phyloP scores from a whole-genome alignment of 2,797 vertebrate species.

The Pogoniulus pusillus region DNA sequence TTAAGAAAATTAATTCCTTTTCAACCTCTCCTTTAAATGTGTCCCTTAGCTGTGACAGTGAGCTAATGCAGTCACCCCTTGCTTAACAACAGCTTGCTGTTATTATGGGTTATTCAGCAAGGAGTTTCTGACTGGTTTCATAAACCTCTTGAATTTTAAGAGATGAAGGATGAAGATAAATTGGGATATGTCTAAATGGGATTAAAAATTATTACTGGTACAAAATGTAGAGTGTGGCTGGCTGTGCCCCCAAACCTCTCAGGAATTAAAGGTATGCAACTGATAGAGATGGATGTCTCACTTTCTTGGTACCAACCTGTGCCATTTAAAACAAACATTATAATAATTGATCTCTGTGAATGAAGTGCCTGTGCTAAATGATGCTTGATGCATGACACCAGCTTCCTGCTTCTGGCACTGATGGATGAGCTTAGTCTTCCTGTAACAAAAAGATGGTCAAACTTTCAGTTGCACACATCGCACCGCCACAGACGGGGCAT shows the following conservation, averaged over 20 bases:
- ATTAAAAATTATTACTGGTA: slow-evolving; percentile 72
- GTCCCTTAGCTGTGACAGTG: background rate
- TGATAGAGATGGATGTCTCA: slow-evolving; percentile 71
- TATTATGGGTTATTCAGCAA: slow-evolving; percentile 47
- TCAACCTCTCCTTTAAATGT: background rate
- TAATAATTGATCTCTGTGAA: slow-evolving; percentile 72
- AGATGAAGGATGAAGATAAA: slow-evolving; percentile 63
- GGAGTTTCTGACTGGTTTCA: slow-evolving; percentile 42
- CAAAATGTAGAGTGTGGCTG: slow-evolving; percentile 43
- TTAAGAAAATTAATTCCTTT: background rate
- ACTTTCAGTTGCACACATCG: slow-evolving; percentile 33
- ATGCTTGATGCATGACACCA: slow-evolving; percentile 28
- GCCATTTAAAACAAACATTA: slow-evolving; percentile 71
- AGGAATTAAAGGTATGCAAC: slow-evolving; percentile 62
- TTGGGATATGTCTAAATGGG: slow-evolving; percentile 64
- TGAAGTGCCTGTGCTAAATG: slow-evolving; percentile 64
- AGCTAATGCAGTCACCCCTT: background rate
- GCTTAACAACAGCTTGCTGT: slow-evolving; percentile 22
- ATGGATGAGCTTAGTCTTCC: slow-evolving; percentile 47
- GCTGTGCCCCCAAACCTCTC: slow-evolving; percentile 29
- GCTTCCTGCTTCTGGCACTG: slow-evolving; percentile 58
- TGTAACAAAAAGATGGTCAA: slow-evolving; percentile 65
- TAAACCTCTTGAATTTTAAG: slow-evolving; percentile 53
- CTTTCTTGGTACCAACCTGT: slow-evolving; percentile 50
- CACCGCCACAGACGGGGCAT: background rate